Evolutionary conservation across 2,797 vertebrate genomes (phyloP), one percentile per base, ranked within the genome.

Genomic region (Lophotriccus pileatus): DNA sequence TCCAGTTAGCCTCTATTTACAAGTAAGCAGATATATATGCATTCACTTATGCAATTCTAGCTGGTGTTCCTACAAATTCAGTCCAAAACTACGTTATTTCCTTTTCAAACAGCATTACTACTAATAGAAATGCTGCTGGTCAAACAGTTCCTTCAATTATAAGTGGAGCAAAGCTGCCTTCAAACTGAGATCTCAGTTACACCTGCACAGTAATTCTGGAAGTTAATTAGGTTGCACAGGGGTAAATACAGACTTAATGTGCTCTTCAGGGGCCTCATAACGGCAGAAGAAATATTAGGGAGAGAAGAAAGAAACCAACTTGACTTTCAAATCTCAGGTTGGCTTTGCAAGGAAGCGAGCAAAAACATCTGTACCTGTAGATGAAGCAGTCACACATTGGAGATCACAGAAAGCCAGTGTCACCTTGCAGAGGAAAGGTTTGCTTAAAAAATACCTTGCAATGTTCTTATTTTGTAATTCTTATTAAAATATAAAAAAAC

Each of bases 141-240:
- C 87, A 89, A 90, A 95, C 89, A 90, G 55, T 88, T 91, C 47
- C 55, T 95, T 90, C 93, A 87, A 88, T 96, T 94, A 95, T 24
- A 91, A 94, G 86, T 87, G 83, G 83, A 94, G 74, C 52, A 91
- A 84, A 90, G 46, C 46, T 93, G 94, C 81, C 83, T 93, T 94
- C 91, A 93, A 93, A 94, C 83, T 56, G 86, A 87, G 93, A 90
- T 94, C 95, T 96, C 89, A 56, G 91, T 94, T 96, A 94, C 89
- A 96, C 91, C 94, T 96, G 93, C 87, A 88, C 73, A 87, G 85
- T 87, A 93, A 90, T 86, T 92, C 83, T 92, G 94, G 70, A 89
- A 95, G 74, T 73, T 96, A 96, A 96, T 96, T 90, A 87, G 77
- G 94, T 90, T 94, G 80, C 89, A 93, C 67, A 93, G 77, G 83